phyloP scores from a whole-genome alignment of 2,888 invertebrate genomes.

The Sialis fuliginosa region DNA sequence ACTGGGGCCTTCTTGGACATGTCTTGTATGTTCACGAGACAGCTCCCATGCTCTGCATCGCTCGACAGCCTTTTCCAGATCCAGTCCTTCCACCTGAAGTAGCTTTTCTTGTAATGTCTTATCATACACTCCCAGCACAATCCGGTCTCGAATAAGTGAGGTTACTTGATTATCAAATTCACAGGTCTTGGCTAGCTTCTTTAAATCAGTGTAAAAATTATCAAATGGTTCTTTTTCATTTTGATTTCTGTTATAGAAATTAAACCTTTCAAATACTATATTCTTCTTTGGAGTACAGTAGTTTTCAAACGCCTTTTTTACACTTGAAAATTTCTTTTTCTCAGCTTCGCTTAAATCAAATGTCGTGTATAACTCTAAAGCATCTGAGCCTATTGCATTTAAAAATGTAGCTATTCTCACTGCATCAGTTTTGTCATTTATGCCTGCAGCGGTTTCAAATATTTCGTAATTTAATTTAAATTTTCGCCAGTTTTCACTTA shows the following conservation, averaged over 20 bases:
- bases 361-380: too few species aligned
- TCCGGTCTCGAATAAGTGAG: slow-evolving; percentile 9
- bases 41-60: neutral
- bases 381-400: too few species aligned
- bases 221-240: slow-evolving; percentile 7
- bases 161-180: slow-evolving; percentile 9
- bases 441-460: too few species aligned
- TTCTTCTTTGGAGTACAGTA: too few species aligned
- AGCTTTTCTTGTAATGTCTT: slow-evolving; percentile 9
- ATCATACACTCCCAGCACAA: slow-evolving; percentile 11
- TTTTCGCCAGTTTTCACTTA: slow-evolving; percentile 6
- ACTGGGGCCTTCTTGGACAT: neutral
- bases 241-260: too few species aligned
- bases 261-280: too few species aligned
- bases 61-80: neutral
- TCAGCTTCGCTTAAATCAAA: too few species aligned
- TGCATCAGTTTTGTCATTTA: too few species aligned
- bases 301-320: too few species aligned
- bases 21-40: slow-evolving; percentile 16
- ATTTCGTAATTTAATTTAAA: too few species aligned
- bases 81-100: slow-evolving; percentile 3
- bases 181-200: slow-evolving; percentile 11
- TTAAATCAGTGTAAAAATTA: slow-evolving; percentile 11
- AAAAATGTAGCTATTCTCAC: too few species aligned
- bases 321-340: too few species aligned